phyloP scores from a whole-genome alignment of 2,888 invertebrate species.

The Gasteruption jaculator region DNA sequence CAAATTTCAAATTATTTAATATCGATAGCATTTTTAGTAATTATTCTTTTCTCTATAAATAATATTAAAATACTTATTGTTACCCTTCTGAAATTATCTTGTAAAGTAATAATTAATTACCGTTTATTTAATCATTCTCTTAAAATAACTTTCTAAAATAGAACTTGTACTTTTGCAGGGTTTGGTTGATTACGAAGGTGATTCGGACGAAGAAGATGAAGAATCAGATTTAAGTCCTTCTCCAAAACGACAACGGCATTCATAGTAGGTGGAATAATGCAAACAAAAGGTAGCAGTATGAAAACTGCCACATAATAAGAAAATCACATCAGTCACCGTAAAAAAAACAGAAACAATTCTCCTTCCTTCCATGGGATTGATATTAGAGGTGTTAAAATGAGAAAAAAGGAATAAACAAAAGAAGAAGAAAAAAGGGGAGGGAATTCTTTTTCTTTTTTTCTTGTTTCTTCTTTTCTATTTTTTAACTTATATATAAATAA shows the following conservation, averaged over 20 bases:
- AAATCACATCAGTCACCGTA: slow-evolving; percentile 33
- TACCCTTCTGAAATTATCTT: background rate
- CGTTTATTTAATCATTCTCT: no score
- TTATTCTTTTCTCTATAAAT: slow-evolving; percentile 1
- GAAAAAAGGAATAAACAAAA: no score
- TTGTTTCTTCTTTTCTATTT: no score
- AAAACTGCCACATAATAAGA: slow-evolving; percentile 40
- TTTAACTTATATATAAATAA: no score
- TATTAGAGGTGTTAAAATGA: no score
- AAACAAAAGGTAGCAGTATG: slow-evolving; percentile 36
- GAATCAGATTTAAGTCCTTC: slow-evolving; percentile 60
- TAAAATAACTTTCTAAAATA: slow-evolving; percentile 5
- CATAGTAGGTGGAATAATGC: slow-evolving; percentile 62
- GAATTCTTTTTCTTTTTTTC: no score
- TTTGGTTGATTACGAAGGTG: slow-evolving; percentile 95
- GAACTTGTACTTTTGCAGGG: slow-evolving; percentile 57
- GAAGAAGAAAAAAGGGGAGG: no score
- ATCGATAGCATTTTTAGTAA: background rate
- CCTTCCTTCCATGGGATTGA: no score
- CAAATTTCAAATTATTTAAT: no score
- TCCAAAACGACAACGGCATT: slow-evolving; percentile 71
- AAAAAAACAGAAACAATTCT: slow-evolving; percentile 21
- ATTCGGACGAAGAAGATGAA: slow-evolving; percentile 93
- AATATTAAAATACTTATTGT: background rate
- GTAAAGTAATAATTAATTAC: no score